Conservation (phyloP, 1,140 invertebrate species). For the Euwallacea fornicatus region DNA sequence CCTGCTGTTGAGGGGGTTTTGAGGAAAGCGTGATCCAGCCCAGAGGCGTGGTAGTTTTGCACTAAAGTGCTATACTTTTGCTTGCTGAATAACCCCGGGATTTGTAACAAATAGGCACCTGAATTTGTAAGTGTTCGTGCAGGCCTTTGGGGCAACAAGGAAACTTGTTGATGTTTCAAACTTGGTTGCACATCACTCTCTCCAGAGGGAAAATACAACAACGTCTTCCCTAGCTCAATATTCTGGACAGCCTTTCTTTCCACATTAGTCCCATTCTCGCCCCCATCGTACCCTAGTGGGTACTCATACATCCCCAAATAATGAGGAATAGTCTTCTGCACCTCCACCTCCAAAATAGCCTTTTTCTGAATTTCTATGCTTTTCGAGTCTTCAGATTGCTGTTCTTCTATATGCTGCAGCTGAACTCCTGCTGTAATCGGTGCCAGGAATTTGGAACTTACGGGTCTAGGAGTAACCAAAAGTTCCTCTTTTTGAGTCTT, state of each 20-base stretch:
- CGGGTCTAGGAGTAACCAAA: conserved; percentile 55
- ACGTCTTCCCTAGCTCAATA: conserved; percentile 43
- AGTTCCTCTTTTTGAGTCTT: conserved; percentile 42
- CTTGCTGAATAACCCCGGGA: conserved; percentile 28
- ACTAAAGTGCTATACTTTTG: conserved; percentile 31
- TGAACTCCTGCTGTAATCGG: conserved; percentile 59
- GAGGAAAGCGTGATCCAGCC: conserved; percentile 9
- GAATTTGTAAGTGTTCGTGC: conserved; percentile 50
- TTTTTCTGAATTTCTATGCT: conserved; percentile 15
- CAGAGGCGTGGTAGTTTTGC: conserved; percentile 9
- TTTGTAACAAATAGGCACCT: conserved; percentile 32
- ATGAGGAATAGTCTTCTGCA: conserved; percentile 61
- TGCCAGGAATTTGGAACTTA: conserved; percentile 58
- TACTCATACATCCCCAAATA: conserved; percentile 56
- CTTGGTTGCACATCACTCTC: conserved; percentile 42
- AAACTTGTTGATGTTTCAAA: background rate
- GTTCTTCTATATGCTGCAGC: conserved; percentile 53
- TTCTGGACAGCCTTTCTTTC: conserved; percentile 38
- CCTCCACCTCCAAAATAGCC: conserved; percentile 47
- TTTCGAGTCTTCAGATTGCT: conserved; percentile 14
- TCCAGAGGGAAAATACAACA: conserved; percentile 40
- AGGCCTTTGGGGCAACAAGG: conserved; percentile 51
- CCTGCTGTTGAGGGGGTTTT: background rate
- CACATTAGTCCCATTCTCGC: conserved; percentile 33
- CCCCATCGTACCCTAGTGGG: conserved; percentile 46